These are phyloP conservation scores for Periparus ater DNA, from an alignment of 2,797 vertebrate species.

Conservation along the genomic window DNA sequence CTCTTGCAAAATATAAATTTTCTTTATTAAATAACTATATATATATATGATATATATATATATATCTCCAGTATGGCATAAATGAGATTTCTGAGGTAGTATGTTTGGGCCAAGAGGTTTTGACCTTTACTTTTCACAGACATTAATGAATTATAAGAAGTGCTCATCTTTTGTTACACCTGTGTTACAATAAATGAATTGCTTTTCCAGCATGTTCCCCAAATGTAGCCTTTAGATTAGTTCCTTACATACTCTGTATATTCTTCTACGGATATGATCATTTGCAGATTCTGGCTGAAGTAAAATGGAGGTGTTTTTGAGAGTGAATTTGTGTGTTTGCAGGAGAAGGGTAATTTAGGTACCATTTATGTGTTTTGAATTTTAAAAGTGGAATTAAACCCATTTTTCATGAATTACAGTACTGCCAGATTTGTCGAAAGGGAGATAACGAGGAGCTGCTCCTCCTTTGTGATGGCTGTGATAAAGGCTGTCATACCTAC, in stretches of 20 bases:
- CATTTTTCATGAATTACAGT: conserved; percentile 81
- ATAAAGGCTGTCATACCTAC: conserved; percentile 99
- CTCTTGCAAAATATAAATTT: not conserved
- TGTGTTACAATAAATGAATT: conserved; percentile 31
- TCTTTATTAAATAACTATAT: not conserved
- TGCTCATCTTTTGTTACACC: conserved; percentile 19
- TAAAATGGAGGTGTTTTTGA: conserved; percentile 6
- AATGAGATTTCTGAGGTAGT: not conserved
- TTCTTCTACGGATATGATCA: not conserved
- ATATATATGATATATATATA: too few relatives aligned
- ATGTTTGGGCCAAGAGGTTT: not conserved
- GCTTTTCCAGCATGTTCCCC: conserved; percentile 50
- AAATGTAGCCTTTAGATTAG: conserved; percentile 26
- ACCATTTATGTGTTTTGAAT: not conserved
- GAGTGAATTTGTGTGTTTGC: conserved; percentile 22
- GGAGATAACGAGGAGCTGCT: conserved; percentile 98
- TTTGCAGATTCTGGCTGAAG: not conserved
- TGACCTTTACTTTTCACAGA: not conserved
- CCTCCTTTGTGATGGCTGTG: conserved; percentile 96
- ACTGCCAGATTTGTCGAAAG: conserved; percentile 97
- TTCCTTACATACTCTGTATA: conserved; percentile 14
- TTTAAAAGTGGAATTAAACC: not conserved
- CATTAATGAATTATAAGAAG: not conserved
- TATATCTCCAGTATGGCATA: not conserved
- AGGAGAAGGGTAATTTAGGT: conserved; percentile 7